Percentiles rank a stretch among this genome's conserved stretches.
Conservation (phyloP, 2,888 invertebrate genomes). For the Muscina levida region DNA sequence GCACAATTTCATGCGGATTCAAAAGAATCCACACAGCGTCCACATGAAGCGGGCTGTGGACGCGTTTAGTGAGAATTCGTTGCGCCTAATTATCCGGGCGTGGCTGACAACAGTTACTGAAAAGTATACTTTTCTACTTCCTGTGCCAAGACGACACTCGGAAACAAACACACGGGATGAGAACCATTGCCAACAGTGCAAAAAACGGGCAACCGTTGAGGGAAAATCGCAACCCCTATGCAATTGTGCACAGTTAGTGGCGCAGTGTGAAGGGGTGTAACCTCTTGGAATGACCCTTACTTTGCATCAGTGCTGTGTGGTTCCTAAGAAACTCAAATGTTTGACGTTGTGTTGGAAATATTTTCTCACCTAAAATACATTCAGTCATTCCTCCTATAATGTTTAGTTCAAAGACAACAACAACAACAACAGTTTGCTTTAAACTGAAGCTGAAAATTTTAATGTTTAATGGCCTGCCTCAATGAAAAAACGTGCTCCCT, state of each 20-base stretch:
- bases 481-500: slow-evolving; percentile 56
- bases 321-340: slow-evolving; percentile 17
- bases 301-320: slow-evolving; percentile 6
- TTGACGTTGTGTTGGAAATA: neutral
- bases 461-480: slow-evolving; percentile 26
- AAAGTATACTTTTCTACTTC: slow-evolving; percentile 41
- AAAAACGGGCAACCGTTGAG: neutral
- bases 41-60: slow-evolving; percentile 36
- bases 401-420: too few species aligned
- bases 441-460: slow-evolving; percentile 15
- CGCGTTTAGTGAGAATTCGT: slow-evolving; percentile 62
- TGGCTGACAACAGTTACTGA: slow-evolving; percentile 58
- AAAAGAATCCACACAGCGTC: slow-evolving; percentile 16
- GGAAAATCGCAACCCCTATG: slow-evolving; percentile 27
- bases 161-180: slow-evolving; percentile 23
- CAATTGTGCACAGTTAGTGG: neutral
- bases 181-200: slow-evolving; percentile 56
- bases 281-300: slow-evolving; percentile 52
- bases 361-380: slow-evolving; percentile 32
- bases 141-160: slow-evolving; percentile 29
- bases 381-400: neutral
- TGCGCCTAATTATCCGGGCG: slow-evolving; percentile 66
- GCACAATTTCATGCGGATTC: slow-evolving; percentile 33
- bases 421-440: neutral
- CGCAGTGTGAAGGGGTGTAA: slow-evolving; percentile 48